Conservation (phyloP, 2,888 invertebrate species). For the Muscina levida region DNA sequence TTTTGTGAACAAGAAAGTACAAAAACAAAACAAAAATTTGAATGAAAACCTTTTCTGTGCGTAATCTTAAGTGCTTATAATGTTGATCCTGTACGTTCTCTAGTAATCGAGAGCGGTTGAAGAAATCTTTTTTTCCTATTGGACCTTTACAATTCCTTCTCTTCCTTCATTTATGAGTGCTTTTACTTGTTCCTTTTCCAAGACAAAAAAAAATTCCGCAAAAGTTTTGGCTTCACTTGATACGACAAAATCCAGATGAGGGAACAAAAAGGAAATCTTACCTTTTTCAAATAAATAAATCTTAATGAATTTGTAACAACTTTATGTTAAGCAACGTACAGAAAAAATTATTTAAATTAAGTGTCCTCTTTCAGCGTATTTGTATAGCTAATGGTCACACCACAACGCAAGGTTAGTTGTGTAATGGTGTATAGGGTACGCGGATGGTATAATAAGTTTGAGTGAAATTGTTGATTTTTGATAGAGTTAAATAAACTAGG, state of each 20-base stretch:
- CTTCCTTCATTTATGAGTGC: constrained; percentile 14
- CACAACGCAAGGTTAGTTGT: too few relatives aligned
- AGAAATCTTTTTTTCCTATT: not conserved
- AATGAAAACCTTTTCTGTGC: constrained; percentile 6
- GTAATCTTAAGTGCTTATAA: constrained; percentile 8
- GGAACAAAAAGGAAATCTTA: constrained; percentile 20
- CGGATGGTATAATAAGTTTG: not conserved
- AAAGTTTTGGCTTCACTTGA: constrained; percentile 11
- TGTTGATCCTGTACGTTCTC: not conserved
- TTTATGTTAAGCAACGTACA: constrained; percentile 23
- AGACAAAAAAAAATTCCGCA: too few relatives aligned
- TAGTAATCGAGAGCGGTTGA: not conserved
- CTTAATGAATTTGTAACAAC: constrained; percentile 44
- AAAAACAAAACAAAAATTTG: not conserved
- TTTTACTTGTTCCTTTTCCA: constrained; percentile 3
- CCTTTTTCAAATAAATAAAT: constrained; percentile 24
- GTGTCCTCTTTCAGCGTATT: not conserved
- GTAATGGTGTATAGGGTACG: too few relatives aligned
- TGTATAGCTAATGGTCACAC: too few relatives aligned
- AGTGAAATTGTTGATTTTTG: too few relatives aligned
- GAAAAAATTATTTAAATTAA: constrained; percentile 33
- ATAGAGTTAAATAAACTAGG: too few relatives aligned
- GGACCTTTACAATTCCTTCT: constrained; percentile 7
- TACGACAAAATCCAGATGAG: too few relatives aligned
- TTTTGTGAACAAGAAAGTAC: not conserved